These are phyloP conservation scores for Cinclus mexicanus DNA, from an alignment of 2,113 vertebrate species.

Conservation along the genomic window DNA sequence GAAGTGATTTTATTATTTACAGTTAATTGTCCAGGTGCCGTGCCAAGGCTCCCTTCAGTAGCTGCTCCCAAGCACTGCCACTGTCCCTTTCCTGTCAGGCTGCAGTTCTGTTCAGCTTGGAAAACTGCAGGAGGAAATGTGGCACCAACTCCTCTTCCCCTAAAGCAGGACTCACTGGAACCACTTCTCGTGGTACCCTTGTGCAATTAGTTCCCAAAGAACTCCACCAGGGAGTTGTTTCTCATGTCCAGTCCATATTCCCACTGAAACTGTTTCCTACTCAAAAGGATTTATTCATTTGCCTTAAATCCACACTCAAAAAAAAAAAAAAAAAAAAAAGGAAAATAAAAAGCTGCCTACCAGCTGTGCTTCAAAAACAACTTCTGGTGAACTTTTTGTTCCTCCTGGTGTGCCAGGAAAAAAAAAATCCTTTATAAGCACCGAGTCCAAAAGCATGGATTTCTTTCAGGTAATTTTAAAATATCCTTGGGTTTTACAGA, in stretches of 20 bases:
- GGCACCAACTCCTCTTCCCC: background rate
- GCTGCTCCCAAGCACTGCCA: background rate
- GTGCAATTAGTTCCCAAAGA: background rate
- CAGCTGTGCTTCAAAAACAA: background rate
- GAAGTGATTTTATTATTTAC: background rate
- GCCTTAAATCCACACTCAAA: background rate
- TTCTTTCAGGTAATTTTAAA: background rate
- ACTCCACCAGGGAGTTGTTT: background rate
- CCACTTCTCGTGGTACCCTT: accelerated
- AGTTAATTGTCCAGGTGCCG: background rate
- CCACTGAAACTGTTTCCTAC: too few relatives aligned
- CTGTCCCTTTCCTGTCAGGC: background rate
- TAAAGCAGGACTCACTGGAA: background rate
- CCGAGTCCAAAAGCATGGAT: background rate
- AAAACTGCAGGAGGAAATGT: background rate
- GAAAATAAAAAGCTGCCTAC: background rate
- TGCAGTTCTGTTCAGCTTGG: background rate
- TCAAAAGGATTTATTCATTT: background rate
- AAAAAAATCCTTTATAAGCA: background rate
- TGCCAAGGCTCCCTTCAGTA: background rate
- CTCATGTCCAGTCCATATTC: background rate
- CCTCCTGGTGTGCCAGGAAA: background rate
- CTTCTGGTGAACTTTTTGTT: background rate
- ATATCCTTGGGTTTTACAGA: background rate
- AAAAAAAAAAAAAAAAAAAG: background rate